Conservation (phyloP, 2,888 invertebrate species). For the Spisula solida region DNA sequence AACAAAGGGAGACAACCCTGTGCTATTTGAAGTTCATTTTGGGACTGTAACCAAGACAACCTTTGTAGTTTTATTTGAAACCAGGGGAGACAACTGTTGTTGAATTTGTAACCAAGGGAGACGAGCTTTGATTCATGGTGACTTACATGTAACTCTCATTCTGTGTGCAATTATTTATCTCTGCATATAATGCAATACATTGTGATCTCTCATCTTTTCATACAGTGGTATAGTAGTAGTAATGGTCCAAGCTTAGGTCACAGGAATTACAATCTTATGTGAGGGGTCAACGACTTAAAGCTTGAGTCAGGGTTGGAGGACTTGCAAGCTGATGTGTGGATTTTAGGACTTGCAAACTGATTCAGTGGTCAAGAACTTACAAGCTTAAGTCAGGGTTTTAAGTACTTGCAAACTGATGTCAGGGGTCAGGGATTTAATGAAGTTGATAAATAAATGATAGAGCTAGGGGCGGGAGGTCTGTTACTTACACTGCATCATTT, state of each 20-base stretch:
- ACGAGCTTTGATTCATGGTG: background rate
- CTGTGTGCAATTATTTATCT: constrained; percentile 22
- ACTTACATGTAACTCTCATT: constrained; percentile 19
- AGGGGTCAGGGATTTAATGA: background rate
- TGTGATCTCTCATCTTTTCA: constrained; percentile 19
- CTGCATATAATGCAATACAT: constrained; percentile 30
- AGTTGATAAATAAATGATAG: too few relatives aligned
- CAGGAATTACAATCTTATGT: too few relatives aligned
- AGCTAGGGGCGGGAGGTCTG: too few relatives aligned
- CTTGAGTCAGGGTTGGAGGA: too few relatives aligned
- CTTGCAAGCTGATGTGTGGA: background rate
- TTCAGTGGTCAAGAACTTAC: background rate
- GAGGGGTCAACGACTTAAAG: too few relatives aligned
- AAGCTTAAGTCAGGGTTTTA: background rate
- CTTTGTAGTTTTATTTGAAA: too few relatives aligned
- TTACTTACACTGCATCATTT: too few relatives aligned
- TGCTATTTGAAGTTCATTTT: too few relatives aligned
- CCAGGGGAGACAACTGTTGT: too few relatives aligned
- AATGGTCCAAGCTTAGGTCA: background rate
- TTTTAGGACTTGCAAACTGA: too few relatives aligned
- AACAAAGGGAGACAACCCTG: too few relatives aligned
- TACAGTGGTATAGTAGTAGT: background rate
- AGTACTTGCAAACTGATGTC: background rate
- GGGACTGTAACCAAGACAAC: too few relatives aligned
- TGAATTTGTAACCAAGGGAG: background rate